A percentile compares a stretch with the other conserved stretches of the same genome.
phyloP scores from a whole-genome alignment of 2,797 vertebrate species.

The Acanthornis magna region DNA sequence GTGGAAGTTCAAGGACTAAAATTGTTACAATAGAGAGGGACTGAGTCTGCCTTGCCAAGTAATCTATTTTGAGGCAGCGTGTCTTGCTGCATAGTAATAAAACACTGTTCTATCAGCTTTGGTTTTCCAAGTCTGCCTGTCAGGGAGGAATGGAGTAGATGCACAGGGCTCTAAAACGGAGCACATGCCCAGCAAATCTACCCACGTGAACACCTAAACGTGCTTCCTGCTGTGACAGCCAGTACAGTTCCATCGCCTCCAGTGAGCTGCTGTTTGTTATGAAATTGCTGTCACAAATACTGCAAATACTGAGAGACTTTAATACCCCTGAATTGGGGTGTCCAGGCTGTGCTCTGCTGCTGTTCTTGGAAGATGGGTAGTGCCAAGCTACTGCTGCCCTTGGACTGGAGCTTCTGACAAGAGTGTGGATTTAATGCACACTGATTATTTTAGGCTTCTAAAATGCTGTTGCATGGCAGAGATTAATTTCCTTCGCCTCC shows the following conservation, averaged over 20 bases:
- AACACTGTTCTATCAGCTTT: neutral
- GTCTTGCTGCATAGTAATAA: neutral
- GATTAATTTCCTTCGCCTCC: neutral
- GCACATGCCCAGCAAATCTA: neutral
- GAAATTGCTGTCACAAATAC: neutral
- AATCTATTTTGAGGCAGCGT: neutral
- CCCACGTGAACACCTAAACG: neutral
- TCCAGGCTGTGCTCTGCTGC: neutral
- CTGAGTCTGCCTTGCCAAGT: conserved; percentile 12
- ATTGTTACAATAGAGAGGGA: neutral
- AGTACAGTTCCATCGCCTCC: neutral
- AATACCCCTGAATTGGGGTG: neutral
- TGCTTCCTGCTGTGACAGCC: neutral
- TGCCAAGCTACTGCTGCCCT: neutral
- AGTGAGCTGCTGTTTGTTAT: neutral
- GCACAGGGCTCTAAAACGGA: neutral
- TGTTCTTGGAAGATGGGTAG: neutral
- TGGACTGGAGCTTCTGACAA: neutral
- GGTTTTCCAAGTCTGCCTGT: neutral
- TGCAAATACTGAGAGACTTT: neutral
- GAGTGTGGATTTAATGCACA: neutral
- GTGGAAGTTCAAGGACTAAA: conserved; percentile 19
- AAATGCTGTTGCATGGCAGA: neutral
- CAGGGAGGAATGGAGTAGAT: neutral
- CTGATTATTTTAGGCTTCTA: neutral